Evolutionary conservation across 2,888 invertebrate genomes (phyloP).

Genomic region (Dynastes grantii): DNA sequence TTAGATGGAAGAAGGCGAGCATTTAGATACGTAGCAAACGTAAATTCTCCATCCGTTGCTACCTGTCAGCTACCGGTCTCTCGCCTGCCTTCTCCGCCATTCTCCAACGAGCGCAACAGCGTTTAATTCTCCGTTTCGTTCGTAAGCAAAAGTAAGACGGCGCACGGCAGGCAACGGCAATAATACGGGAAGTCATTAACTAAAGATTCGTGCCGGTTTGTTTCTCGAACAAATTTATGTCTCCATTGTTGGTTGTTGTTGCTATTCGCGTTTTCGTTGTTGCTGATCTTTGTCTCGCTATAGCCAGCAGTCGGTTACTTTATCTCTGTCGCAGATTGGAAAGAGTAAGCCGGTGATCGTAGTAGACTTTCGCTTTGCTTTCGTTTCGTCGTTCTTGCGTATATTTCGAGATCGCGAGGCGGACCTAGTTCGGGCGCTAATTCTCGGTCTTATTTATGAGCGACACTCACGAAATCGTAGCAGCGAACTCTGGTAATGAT

Average conservation of each 20-base stretch:
- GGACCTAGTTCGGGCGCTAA: constrained; percentile 21
- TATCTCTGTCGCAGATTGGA: neutral
- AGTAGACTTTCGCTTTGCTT: neutral
- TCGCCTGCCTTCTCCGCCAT: neutral
- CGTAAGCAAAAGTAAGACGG: neutral
- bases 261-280: neutral
- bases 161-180: neutral
- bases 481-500: neutral
- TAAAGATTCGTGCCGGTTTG: constrained; percentile 44
- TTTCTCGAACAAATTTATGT: constrained; percentile 42
- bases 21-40: constrained; percentile 9
- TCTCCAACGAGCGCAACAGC: neutral
- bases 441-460: constrained; percentile 29
- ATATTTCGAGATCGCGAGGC: neutral
- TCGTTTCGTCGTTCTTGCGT: neutral
- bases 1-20: neutral
- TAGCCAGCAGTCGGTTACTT: neutral
- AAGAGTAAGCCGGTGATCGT: neutral
- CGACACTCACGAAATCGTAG: constrained; percentile 30
- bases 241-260: constrained; percentile 34
- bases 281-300: neutral
- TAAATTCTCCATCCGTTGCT: constrained; percentile 3
- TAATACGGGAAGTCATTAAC: constrained; percentile 41
- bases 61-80: constrained; percentile 25
- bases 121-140: constrained; percentile 7